Evolutionary conservation across 2,888 invertebrate species (phyloP).

Genomic region (Galeruca laticollis): DNA sequence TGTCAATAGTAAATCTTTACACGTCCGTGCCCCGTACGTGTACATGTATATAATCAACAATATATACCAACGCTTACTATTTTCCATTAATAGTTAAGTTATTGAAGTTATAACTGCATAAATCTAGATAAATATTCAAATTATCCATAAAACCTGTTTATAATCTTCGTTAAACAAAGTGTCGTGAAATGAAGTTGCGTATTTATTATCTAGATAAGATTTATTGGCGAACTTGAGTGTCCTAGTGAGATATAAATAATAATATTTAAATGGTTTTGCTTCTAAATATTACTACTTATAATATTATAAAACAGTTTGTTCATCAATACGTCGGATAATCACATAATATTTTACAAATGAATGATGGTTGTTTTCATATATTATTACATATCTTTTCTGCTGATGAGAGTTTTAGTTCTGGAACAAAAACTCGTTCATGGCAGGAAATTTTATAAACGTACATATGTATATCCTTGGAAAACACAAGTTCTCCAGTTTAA

Average conservation of each 20-base stretch:
- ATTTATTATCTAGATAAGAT: conserved; percentile 4
- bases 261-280: neutral
- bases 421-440: too few relatives aligned
- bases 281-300: neutral
- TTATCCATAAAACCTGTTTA: conserved; percentile 2
- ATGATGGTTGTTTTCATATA: too few relatives aligned
- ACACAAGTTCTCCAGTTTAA: too few relatives aligned
- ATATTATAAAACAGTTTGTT: too few relatives aligned
- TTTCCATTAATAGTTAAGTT: conserved; percentile 12
- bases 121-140: conserved; percentile 8
- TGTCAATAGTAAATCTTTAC: conserved; percentile 11
- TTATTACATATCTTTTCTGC: too few relatives aligned
- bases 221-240: neutral
- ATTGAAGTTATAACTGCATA: conserved; percentile 5
- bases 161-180: conserved; percentile 17
- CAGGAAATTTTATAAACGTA: too few relatives aligned
- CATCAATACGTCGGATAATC: too few relatives aligned
- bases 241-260: neutral
- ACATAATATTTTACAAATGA: too few relatives aligned
- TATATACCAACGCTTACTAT: conserved; percentile 21
- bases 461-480: too few relatives aligned
- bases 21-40: neutral
- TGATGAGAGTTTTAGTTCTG: too few relatives aligned
- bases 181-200: neutral
- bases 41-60: conserved; percentile 26